phyloP scores from a whole-genome alignment of 2,113 vertebrate species.

The Albula glossodonta region DNA sequence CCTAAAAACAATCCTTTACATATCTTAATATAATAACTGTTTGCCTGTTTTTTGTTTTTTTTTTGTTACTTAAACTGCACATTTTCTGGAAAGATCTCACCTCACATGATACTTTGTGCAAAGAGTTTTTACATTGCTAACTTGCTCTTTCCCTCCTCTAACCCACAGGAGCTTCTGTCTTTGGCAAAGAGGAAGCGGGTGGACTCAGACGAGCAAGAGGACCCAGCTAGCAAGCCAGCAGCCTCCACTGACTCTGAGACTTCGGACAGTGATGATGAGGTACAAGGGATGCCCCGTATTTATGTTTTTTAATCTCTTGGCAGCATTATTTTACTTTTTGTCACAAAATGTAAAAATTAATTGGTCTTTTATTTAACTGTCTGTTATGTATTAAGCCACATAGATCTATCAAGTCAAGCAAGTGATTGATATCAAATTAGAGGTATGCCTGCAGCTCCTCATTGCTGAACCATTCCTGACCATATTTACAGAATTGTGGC shows the following conservation, averaged over 20 bases:
- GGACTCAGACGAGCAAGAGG: constrained; percentile 93
- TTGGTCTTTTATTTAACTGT: not conserved
- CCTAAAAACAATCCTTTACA: too few relatives aligned
- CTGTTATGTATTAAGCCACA: too few relatives aligned
- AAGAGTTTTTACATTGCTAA: not conserved
- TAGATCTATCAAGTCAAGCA: too few relatives aligned
- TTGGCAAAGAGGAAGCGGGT: constrained; percentile 94
- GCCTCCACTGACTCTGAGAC: constrained; percentile 96
- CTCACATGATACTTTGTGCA: too few relatives aligned
- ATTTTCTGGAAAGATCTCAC: too few relatives aligned
- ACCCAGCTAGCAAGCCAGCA: constrained; percentile 88
- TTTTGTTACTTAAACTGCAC: too few relatives aligned
- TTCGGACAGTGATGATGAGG: constrained; percentile 95
- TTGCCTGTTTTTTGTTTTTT: too few relatives aligned
- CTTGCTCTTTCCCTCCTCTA: not conserved
- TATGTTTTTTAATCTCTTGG: not conserved
- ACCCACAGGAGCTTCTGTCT: constrained; percentile 84
- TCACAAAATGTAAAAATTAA: not conserved
- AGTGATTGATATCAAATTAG: not conserved
- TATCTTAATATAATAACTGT: too few relatives aligned
- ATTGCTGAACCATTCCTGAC: not conserved
- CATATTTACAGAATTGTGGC: not conserved
- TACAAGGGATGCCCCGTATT: constrained; percentile 40
- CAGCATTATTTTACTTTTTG: not conserved
- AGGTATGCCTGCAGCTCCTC: not conserved